Percentiles rank a stretch among this genome's conserved stretches.
These are phyloP conservation scores for Cyprinodon tularosa DNA, from an alignment of 2,113 vertebrate genomes.

Conservation along the genomic window DNA sequence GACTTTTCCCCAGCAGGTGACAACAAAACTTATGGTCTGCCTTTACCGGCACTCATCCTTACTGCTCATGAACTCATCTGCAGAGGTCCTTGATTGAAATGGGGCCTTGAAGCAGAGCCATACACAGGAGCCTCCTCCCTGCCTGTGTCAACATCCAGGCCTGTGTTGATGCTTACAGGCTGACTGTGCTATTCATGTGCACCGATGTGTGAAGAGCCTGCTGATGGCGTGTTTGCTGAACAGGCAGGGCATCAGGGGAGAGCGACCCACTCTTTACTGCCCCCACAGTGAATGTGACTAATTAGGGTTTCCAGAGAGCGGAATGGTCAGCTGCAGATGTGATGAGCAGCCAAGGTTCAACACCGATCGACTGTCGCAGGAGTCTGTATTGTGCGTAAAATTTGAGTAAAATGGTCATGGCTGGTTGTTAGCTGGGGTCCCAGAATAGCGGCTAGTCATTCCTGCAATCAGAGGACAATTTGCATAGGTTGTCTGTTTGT, in stretches of 20 bases:
- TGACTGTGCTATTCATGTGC: slow-evolving; percentile 80
- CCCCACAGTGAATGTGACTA: slow-evolving; percentile 66
- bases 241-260: slow-evolving; percentile 73
- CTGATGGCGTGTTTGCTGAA: slow-evolving; percentile 81
- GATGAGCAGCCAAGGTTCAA: slow-evolving; percentile 24
- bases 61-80: slow-evolving; percentile 58
- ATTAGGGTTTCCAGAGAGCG: slow-evolving; percentile 69
- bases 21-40: slow-evolving; percentile 28
- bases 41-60: slow-evolving; percentile 32
- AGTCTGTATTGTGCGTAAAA: slow-evolving; percentile 21
- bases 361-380: slow-evolving; percentile 21
- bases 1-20: slow-evolving; percentile 17
- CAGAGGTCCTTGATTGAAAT: slow-evolving; percentile 74
- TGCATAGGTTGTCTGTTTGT: too few species aligned
- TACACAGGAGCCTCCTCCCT: slow-evolving; percentile 60
- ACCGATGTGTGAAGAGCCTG: slow-evolving; percentile 79
- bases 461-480: not conserved
- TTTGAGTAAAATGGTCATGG: not conserved
- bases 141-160: slow-evolving; percentile 77
- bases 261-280: slow-evolving; percentile 67
- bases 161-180: slow-evolving; percentile 74
- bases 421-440: not conserved
- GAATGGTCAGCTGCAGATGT: slow-evolving; percentile 65
- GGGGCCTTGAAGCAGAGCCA: slow-evolving; percentile 56
- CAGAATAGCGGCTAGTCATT: not conserved